Evolutionary conservation across 2,797 vertebrate genomes (phyloP).

Genomic region (Melanotaenia boesemani): DNA sequence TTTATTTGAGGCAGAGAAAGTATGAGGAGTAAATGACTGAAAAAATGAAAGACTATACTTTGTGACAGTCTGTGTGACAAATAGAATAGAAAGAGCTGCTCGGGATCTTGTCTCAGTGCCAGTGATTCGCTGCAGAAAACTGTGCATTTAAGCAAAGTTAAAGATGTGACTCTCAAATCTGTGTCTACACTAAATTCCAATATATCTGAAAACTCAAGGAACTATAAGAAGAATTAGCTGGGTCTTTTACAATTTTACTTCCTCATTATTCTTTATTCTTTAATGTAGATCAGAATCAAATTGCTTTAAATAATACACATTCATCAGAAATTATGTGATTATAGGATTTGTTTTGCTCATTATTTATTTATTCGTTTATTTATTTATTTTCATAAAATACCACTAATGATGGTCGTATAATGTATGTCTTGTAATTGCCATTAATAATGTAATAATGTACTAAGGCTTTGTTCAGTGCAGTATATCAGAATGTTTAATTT

Average conservation of each 20-base stretch:
- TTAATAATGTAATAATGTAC: too few species aligned
- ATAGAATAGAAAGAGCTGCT: constrained; percentile 38
- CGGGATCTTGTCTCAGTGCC: constrained; percentile 32
- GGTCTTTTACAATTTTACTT: background rate
- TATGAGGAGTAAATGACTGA: background rate
- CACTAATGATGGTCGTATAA: too few species aligned
- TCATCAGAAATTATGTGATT: too few species aligned
- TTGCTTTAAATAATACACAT: too few species aligned
- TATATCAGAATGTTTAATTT: too few species aligned
- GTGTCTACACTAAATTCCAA: background rate
- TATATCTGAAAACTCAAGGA: background rate
- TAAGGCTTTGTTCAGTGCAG: too few species aligned
- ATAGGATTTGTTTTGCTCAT: too few species aligned
- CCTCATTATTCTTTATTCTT: too few species aligned
- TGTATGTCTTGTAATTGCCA: too few species aligned
- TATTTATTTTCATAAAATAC: too few species aligned
- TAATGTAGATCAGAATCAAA: too few species aligned
- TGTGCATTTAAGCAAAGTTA: constrained; percentile 17
- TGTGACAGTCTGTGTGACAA: constrained; percentile 22
- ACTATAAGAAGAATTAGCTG: background rate
- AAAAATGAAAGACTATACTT: constrained; percentile 13
- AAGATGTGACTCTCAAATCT: constrained; percentile 19
- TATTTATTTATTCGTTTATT: too few species aligned
- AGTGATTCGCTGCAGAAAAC: constrained; percentile 37
- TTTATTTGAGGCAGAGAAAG: constrained; percentile 21